Evolutionary conservation across 2,113 vertebrate genomes (phyloP).

Genomic region (Onychostruthus taczanowskii): DNA sequence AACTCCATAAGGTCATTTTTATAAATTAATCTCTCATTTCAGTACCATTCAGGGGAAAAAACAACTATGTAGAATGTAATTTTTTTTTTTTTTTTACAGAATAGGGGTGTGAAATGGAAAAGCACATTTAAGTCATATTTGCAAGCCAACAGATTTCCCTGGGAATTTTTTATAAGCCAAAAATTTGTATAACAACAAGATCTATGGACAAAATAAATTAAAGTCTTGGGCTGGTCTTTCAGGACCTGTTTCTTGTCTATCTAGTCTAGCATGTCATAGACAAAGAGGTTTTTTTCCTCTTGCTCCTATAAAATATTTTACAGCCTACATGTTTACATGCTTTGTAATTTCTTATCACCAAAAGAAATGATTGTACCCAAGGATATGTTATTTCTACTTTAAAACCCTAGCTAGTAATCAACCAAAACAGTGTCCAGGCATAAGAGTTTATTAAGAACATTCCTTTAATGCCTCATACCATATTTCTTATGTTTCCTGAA

Average conservation of each 20-base stretch:
- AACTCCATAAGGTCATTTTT: neutral
- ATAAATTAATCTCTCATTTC: constrained; percentile 4
- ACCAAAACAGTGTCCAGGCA: neutral
- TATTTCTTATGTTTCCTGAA: neutral
- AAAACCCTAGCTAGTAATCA: neutral
- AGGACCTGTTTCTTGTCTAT: neutral
- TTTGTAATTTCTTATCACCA: neutral
- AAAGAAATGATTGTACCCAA: neutral
- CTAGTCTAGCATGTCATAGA: neutral
- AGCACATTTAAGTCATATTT: neutral
- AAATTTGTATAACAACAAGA: neutral
- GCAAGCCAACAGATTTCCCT: neutral
- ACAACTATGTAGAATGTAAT: neutral
- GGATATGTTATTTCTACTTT: neutral
- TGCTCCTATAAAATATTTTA: neutral
- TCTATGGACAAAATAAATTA: neutral
- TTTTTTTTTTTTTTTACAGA: neutral
- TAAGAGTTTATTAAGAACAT: constrained; percentile 6
- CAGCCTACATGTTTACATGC: neutral
- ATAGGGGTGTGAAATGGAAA: neutral
- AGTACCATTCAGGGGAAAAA: neutral
- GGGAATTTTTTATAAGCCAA: neutral
- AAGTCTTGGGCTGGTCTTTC: neutral
- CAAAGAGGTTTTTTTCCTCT: neutral
- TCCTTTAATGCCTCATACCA: neutral